phyloP scores from a whole-genome alignment of 2,888 invertebrate species.

The Hypercompe scribonia region DNA sequence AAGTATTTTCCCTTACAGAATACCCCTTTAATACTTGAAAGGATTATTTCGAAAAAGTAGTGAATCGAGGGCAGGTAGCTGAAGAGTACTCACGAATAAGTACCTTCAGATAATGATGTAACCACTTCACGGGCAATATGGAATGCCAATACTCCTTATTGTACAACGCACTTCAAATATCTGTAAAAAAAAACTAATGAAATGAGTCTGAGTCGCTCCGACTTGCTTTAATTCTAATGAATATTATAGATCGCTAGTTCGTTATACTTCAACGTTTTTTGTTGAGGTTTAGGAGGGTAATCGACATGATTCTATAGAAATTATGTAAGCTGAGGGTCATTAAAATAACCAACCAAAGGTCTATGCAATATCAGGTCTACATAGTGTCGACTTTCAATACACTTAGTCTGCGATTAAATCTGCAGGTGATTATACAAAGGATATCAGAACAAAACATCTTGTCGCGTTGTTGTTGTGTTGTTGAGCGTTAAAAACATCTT shows the following conservation, averaged over 20 bases:
- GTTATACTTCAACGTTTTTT: background rate
- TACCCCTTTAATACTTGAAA: background rate
- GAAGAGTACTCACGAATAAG: background rate
- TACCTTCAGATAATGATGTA: background rate
- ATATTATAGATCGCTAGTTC: background rate
- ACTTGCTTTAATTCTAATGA: background rate
- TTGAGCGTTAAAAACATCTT: background rate
- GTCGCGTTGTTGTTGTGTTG: no score
- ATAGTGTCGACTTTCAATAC: no score
- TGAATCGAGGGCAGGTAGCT: conserved; percentile 1
- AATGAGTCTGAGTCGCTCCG: background rate
- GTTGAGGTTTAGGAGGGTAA: no score
- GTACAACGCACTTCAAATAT: background rate
- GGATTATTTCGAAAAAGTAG: conserved; percentile 1
- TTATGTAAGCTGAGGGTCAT: no score
- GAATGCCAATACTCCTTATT: background rate
- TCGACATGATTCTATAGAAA: no score
- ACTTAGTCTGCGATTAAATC: no score
- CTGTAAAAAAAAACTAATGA: background rate
- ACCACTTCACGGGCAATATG: background rate
- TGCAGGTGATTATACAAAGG: no score
- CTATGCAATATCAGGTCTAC: no score
- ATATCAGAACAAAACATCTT: no score
- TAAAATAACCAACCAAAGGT: no score
- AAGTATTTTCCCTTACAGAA: background rate